These are phyloP conservation scores for Irena cyanogastra DNA, from an alignment of 2,113 vertebrate species.

Conservation along the genomic window DNA sequence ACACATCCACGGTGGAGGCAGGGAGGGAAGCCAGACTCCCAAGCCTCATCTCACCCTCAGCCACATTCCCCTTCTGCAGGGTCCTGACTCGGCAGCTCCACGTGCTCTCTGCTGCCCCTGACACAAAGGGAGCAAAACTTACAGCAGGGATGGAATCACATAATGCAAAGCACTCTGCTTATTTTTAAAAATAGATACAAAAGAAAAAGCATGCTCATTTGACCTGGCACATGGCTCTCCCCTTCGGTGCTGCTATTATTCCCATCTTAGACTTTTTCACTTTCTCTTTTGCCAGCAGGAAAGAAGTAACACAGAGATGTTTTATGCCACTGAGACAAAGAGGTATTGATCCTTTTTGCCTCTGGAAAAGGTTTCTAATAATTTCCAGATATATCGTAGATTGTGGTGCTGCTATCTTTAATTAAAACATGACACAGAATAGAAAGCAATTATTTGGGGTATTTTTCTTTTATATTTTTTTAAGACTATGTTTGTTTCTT, in stretches of 20 bases:
- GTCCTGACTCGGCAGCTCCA: not conserved
- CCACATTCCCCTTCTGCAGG: not conserved
- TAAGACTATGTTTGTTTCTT: not conserved
- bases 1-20: not conserved
- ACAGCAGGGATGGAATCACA: not conserved
- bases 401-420: conserved; percentile 71
- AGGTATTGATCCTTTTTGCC: conserved; percentile 73
- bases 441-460: conserved; percentile 64
- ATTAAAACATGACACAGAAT: conserved; percentile 74
- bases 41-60: not conserved
- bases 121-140: not conserved
- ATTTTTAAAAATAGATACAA: not conserved
- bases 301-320: conserved; percentile 64
- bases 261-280: conserved; percentile 1
- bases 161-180: not conserved
- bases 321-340: conserved; percentile 75
- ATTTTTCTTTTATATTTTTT: not conserved
- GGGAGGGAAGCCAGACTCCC: not conserved
- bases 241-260: not conserved
- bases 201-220: not conserved
- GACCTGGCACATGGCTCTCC: not conserved
- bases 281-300: conserved; percentile 50
- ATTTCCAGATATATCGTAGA: conserved; percentile 73
- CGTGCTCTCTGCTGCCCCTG: rapidly evolving
- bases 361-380: conserved; percentile 75